Conservation (phyloP, 1,140 invertebrate genomes). For the Aphaenogaster ashmeadi region DNA sequence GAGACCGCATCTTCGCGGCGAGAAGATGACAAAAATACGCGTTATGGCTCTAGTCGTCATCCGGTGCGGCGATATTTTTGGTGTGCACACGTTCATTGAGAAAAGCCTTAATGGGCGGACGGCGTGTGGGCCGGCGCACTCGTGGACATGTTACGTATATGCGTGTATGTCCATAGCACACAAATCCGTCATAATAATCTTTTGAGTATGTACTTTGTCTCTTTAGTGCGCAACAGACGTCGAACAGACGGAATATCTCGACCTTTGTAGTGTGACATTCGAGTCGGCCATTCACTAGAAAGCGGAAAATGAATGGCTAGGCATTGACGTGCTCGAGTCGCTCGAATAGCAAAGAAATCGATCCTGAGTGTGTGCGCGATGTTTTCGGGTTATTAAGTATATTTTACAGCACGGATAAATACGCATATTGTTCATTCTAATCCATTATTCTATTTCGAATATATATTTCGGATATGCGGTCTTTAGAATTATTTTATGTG, state of each 20-base stretch:
- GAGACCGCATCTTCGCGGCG: neutral
- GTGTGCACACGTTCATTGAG: constrained; percentile 69
- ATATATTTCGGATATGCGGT: neutral
- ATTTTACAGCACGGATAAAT: neutral
- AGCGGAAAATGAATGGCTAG: constrained; percentile 11
- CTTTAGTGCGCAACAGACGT: neutral
- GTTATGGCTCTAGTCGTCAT: constrained; percentile 67
- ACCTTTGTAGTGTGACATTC: constrained; percentile 36
- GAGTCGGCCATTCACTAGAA: constrained; percentile 31
- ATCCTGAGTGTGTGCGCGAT: neutral
- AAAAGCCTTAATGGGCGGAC: constrained; percentile 63
- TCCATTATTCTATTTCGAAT: neutral
- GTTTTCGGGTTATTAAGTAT: neutral
- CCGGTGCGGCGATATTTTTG: constrained; percentile 72
- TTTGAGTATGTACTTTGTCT: constrained; percentile 28
- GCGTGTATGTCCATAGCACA: neutral
- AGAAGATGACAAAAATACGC: constrained; percentile 75
- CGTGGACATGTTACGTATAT: neutral
- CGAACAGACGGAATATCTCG: constrained; percentile 11
- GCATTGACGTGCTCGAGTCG: neutral
- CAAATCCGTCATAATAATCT: neutral
- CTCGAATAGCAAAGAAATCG: neutral
- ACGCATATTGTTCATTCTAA: neutral
- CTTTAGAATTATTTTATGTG: neutral
- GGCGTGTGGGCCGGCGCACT: constrained; percentile 14